These are phyloP conservation scores for Coreius guichenoti DNA, from an alignment of 2,797 vertebrate genomes.

Conservation along the genomic window DNA sequence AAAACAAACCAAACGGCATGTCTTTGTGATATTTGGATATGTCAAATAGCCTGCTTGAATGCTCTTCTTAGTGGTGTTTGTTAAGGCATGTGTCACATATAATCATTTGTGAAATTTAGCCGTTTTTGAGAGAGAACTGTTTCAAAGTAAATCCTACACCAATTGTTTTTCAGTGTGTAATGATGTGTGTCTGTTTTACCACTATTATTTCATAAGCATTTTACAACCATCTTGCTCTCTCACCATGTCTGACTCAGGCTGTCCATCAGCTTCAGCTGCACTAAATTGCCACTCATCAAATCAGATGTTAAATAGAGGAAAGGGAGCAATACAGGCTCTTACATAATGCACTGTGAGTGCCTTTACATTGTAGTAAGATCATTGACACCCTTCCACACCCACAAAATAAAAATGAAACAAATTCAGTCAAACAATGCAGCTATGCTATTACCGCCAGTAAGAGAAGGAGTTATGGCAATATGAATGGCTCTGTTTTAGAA, in stretches of 20 bases:
- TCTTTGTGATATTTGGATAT: constrained; percentile 2
- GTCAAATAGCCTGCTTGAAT: constrained; percentile 7
- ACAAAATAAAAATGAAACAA: constrained; percentile 52
- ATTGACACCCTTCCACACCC: constrained; percentile 13
- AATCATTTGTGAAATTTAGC: neutral
- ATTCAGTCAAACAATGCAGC: constrained; percentile 49
- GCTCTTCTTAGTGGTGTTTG: neutral
- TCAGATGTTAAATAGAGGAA: constrained; percentile 14
- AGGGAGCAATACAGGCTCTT: neutral
- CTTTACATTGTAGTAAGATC: constrained; percentile 7
- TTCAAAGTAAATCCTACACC: neutral
- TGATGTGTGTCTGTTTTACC: neutral
- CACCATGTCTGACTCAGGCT: constrained; percentile 5
- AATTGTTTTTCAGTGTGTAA: neutral
- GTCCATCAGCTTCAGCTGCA: constrained; percentile 9
- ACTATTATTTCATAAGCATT: neutral
- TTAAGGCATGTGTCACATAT: constrained; percentile 3
- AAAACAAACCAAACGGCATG: constrained; percentile 20
- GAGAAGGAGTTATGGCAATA: constrained; percentile 51
- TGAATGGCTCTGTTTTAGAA: constrained; percentile 43
- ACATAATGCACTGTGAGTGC: constrained; percentile 14
- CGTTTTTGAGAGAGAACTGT: neutral
- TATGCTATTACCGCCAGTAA: constrained; percentile 26
- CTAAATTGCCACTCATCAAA: constrained; percentile 28
- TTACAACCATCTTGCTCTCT: constrained; percentile 4